Percentiles rank a stretch among this genome's conserved stretches.
Evolutionary conservation across 2,888 invertebrate genomes (phyloP).

Genomic region (Hydriomena furcata): DNA sequence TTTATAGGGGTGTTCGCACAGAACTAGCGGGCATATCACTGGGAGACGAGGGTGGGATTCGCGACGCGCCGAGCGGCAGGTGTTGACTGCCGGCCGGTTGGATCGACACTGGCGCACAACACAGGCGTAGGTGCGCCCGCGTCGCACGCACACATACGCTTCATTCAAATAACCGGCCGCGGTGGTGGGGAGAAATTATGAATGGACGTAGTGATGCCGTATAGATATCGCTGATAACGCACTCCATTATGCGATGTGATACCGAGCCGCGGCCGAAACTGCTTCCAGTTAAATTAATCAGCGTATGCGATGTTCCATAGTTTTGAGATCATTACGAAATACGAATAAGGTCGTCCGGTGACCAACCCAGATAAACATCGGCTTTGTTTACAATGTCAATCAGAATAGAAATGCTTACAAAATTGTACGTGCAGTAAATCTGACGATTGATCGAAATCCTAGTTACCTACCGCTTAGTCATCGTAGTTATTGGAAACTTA

Average conservation of each 20-base stretch:
- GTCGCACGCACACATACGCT: conserved; percentile 65
- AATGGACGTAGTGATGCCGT: conserved; percentile 80
- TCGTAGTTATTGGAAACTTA: conserved; percentile 3
- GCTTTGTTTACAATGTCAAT: conserved; percentile 34
- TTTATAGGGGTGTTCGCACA: conserved; percentile 59
- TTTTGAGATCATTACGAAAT: conserved; percentile 44
- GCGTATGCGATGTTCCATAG: conserved; percentile 39
- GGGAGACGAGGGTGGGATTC: conserved; percentile 42
- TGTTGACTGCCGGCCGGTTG: conserved; percentile 55
- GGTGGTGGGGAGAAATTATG: conserved; percentile 73
- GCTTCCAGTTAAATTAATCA: conserved; percentile 43
- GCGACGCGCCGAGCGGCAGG: conserved; percentile 52
- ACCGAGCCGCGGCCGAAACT: conserved; percentile 42
- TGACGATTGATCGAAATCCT: conserved; percentile 4
- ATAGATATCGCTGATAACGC: conserved; percentile 77
- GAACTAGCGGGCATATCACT: conserved; percentile 69
- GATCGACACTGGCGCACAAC: conserved; percentile 57
- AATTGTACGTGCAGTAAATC: conserved; percentile 6
- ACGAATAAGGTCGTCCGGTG: conserved; percentile 37
- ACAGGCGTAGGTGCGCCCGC: conserved; percentile 63
- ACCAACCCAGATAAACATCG: conserved; percentile 39
- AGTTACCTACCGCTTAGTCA: background rate
- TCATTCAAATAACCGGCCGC: conserved; percentile 64
- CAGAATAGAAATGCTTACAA: conserved; percentile 13
- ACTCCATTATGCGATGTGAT: conserved; percentile 64